phyloP scores from a whole-genome alignment of 2,113 vertebrate species.

The Phyllostomus discolor region DNA sequence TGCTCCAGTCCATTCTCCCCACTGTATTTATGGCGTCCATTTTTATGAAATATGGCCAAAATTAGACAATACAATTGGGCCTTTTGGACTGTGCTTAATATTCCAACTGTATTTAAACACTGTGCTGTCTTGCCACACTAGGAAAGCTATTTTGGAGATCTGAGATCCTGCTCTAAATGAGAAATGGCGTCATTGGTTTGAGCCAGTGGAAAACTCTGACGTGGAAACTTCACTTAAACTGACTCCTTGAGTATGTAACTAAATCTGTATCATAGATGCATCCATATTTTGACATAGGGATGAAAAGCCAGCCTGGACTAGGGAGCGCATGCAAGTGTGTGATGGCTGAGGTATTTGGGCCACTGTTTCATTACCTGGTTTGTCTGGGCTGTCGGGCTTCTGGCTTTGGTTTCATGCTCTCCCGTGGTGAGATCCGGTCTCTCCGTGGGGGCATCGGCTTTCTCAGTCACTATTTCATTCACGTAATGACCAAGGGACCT shows the following conservation, averaged over 20 bases:
- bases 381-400: background rate
- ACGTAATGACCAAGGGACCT: background rate
- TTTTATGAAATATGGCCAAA: slow-evolving; percentile 13
- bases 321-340: background rate
- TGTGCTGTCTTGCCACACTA: background rate
- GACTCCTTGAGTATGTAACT: background rate
- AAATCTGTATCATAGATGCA: background rate
- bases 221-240: background rate
- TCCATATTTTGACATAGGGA: background rate
- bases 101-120: background rate
- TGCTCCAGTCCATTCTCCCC: background rate
- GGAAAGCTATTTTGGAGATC: background rate
- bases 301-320: background rate
- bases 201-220: background rate
- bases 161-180: background rate
- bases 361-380: background rate
- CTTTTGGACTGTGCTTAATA: background rate
- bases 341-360: background rate
- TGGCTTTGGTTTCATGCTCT: background rate
- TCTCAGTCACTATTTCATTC: background rate
- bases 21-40: background rate
- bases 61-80: background rate
- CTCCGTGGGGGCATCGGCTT: background rate
- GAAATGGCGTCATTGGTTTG: background rate
- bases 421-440: accelerated